phyloP scores from a whole-genome alignment of 2,888 invertebrate species.

The Oxyteleia sp. region DNA sequence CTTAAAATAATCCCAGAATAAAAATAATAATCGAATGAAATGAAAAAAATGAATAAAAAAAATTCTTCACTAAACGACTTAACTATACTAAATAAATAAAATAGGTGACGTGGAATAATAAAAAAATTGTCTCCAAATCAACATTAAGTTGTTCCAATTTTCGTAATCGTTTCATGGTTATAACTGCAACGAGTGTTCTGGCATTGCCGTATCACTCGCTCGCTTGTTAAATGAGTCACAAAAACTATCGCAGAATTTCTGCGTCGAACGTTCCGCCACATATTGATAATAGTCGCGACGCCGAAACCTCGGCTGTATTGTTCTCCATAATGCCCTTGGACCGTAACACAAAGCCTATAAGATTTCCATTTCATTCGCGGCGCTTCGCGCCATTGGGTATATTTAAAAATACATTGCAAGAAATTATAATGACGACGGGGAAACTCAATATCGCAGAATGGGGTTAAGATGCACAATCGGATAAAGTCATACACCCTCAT shows the following conservation, averaged over 20 bases:
- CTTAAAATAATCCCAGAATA: too few relatives aligned
- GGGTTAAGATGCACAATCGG: slow-evolving; percentile 48
- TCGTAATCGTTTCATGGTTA: too few relatives aligned
- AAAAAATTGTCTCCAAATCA: too few relatives aligned
- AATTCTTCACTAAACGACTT: too few relatives aligned
- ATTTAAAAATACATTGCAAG: slow-evolving; percentile 48
- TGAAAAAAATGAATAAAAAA: too few relatives aligned
- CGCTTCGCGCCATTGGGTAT: slow-evolving; percentile 35
- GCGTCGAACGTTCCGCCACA: slow-evolving; percentile 31
- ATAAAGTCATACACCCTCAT: slow-evolving; percentile 12
- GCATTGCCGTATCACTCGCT: too few relatives aligned
- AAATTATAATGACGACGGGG: slow-evolving; percentile 43
- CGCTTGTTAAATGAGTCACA: slow-evolving; percentile 55
- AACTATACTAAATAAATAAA: too few relatives aligned
- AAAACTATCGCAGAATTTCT: slow-evolving; percentile 34
- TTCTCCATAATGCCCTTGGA: slow-evolving; percentile 31
- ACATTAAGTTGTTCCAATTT: too few relatives aligned
- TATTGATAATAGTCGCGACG: slow-evolving; percentile 43
- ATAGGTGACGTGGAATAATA: too few relatives aligned
- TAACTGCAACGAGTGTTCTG: too few relatives aligned
- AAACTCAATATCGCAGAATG: slow-evolving; percentile 41
- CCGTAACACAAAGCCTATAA: slow-evolving; percentile 46
- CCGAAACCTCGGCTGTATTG: slow-evolving; percentile 31
- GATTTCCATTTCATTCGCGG: slow-evolving; percentile 37
- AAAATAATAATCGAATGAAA: too few relatives aligned